Percentiles rank a stretch among this genome's conserved stretches.
Conservation (phyloP, 1,140 invertebrate genomes). For the Episyrphus balteatus region DNA sequence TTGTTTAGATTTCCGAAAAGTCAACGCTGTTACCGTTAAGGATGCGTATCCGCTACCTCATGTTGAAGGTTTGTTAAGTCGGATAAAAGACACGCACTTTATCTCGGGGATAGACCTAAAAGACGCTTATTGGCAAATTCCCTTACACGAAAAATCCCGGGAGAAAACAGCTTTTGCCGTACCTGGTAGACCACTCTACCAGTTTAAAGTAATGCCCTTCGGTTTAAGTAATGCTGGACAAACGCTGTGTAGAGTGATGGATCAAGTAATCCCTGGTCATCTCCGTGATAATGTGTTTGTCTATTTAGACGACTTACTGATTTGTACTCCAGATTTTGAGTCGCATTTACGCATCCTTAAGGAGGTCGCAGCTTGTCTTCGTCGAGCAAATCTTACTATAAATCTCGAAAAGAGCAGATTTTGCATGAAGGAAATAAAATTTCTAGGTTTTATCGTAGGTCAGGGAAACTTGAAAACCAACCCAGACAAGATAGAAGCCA, state of each 20-base stretch:
- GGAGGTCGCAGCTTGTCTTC: slow-evolving; percentile 27
- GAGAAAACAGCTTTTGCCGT: slow-evolving; percentile 38
- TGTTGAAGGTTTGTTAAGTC: too few relatives aligned
- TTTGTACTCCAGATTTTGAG: slow-evolving; percentile 21
- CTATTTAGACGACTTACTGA: too few relatives aligned
- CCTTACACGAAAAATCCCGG: too few relatives aligned
- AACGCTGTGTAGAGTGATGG: slow-evolving; percentile 6
- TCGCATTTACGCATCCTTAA: slow-evolving; percentile 31
- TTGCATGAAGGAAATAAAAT: too few relatives aligned
- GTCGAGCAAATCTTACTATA: slow-evolving; percentile 35
- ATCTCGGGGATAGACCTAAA: slow-evolving; percentile 19
- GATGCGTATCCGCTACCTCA: too few relatives aligned
- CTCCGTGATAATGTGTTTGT: slow-evolving; percentile 8
- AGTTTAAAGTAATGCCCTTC: too few relatives aligned
- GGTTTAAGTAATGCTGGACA: too few relatives aligned
- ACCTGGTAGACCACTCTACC: slow-evolving; percentile 29
- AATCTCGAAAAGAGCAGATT: too few relatives aligned
- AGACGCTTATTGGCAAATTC: slow-evolving; percentile 29
- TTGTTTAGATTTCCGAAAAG: too few relatives aligned
- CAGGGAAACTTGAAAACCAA: slow-evolving; percentile 2
- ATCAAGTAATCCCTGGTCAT: slow-evolving; percentile 6
- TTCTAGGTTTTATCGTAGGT: slow-evolving; percentile 7
- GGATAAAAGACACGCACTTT: too few relatives aligned
- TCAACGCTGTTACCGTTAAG: too few relatives aligned
- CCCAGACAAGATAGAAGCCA: too few relatives aligned